Base-by-base conservation (phyloP, 2,888 invertebrate genomes). In the Cheilosia soror region DNA sequence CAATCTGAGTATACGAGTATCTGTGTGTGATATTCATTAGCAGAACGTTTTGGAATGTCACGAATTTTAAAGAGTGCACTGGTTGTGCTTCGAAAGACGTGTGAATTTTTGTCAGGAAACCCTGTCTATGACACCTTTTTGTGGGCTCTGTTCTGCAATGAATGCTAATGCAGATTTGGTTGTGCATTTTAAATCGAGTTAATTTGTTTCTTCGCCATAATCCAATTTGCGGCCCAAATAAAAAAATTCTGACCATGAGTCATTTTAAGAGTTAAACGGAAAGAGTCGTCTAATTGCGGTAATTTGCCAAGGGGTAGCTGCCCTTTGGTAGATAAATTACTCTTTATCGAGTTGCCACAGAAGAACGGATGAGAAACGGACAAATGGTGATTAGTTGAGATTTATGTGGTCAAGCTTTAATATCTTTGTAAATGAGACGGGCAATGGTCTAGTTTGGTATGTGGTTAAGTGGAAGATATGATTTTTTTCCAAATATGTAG, bases 281-380 rank as follows among this genome's bases (percentile, higher is more conserved):
- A 65, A 72, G 62, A 47, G 65, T 73, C 20, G 53, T 81, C 62
- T 78, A 78, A 83, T 73, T 78, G 68, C 57, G 57, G 40, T 72
- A 83, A 78, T 78, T 68, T 72, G 62, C 53, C 55, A 4, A 1
- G 3, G 66, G 55, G 55, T 27, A 25, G 25, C 42, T 78, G 78
- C 60, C 82, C 31, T 57, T 66, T 44, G 63, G 58, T 13, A 51
- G 72, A 82, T 82, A 81, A 71, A 77, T 77, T 77, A 66, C 15
- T 27, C 20, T 62, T 72, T 82, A 82, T 82, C 82, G 47, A 47
- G 72, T 9, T 57, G 31, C 20, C 33, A 72, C 65, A 82, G 77
- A 71, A 71, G 69, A 37, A 53, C 7, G 68, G 40, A 66, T 47
- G 27, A 9, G 25, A 51, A 37, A 37, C 37, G 37, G 11, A 37